Percentiles rank a stretch among this genome's conserved stretches.
Evolutionary conservation across 2,113 vertebrate species (phyloP).

Genomic region (Semicossyphus pulcher): DNA sequence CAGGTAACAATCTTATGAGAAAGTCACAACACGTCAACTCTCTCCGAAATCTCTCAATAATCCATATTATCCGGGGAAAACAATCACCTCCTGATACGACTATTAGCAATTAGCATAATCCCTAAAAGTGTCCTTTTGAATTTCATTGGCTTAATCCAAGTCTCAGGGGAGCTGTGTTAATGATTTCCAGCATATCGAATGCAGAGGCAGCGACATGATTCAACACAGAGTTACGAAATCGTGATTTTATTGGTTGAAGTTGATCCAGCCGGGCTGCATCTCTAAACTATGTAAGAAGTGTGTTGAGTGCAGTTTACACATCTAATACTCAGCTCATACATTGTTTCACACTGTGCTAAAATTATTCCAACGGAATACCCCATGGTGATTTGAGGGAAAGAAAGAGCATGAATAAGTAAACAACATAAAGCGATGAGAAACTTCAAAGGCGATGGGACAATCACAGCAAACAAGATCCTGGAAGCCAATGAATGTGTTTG

Average conservation of each 20-base stretch:
- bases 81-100: constrained; percentile 71
- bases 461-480: constrained; percentile 76
- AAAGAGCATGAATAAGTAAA: constrained; percentile 82
- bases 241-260: background rate
- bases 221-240: constrained; percentile 24
- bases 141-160: constrained; percentile 63
- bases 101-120: constrained; percentile 82
- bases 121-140: constrained; percentile 72
- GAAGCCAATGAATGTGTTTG: constrained; percentile 77
- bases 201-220: background rate
- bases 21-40: constrained; percentile 51
- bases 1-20: constrained; percentile 57
- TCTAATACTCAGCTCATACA: constrained; percentile 66
- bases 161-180: constrained; percentile 68
- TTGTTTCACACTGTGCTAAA: constrained; percentile 78
- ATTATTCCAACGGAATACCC: constrained; percentile 76
- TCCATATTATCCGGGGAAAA: constrained; percentile 74
- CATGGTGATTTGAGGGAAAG: constrained; percentile 73
- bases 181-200: constrained; percentile 41
- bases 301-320: constrained; percentile 60
- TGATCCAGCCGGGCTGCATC: constrained; percentile 1
- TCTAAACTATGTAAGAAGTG: constrained; percentile 39
- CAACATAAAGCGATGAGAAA: constrained; percentile 80
- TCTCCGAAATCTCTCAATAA: constrained; percentile 68
- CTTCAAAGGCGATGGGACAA: constrained; percentile 82